Percentiles rank a stretch among this genome's conserved stretches.
Evolutionary conservation across 1,140 invertebrate species (phyloP).

Genomic region (Drosophila pseudoobscura): DNA sequence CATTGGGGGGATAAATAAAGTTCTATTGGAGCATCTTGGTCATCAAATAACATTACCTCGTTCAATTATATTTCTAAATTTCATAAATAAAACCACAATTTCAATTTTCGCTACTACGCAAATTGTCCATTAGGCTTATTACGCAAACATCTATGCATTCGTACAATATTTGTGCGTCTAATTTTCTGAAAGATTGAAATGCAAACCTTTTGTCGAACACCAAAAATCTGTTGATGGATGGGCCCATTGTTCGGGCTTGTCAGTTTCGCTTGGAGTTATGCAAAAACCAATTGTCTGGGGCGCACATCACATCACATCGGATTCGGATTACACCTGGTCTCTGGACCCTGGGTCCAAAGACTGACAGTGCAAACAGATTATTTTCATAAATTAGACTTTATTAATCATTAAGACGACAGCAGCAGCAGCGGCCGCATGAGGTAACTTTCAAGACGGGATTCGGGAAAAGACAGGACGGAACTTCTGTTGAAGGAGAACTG

Average conservation of each 20-base stretch:
- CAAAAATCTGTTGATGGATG: constrained; percentile 70
- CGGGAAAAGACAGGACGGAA: constrained; percentile 3
- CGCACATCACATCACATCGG: constrained; percentile 16
- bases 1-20: too few species aligned
- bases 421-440: constrained; percentile 14
- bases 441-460: constrained; percentile 28
- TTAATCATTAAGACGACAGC: constrained; percentile 78
- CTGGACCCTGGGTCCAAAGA: constrained; percentile 17
- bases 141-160: constrained; percentile 32
- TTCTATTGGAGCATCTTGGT: neutral
- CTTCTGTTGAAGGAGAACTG: constrained; percentile 67
- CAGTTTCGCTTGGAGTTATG: constrained; percentile 46
- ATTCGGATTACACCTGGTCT: constrained; percentile 71
- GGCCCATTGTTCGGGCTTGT: constrained; percentile 63
- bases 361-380: constrained; percentile 72
- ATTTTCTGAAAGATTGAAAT: constrained; percentile 31
- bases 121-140: constrained; percentile 67
- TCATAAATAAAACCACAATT: neutral
- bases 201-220: constrained; percentile 50
- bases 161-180: constrained; percentile 15
- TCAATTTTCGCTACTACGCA: constrained; percentile 41
- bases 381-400: constrained; percentile 82
- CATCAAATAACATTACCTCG: neutral
- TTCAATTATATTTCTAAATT: neutral
- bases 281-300: constrained; percentile 48